Base-by-base conservation (phyloP, 2,797 vertebrate genomes). In the Xenops minutus region DNA sequence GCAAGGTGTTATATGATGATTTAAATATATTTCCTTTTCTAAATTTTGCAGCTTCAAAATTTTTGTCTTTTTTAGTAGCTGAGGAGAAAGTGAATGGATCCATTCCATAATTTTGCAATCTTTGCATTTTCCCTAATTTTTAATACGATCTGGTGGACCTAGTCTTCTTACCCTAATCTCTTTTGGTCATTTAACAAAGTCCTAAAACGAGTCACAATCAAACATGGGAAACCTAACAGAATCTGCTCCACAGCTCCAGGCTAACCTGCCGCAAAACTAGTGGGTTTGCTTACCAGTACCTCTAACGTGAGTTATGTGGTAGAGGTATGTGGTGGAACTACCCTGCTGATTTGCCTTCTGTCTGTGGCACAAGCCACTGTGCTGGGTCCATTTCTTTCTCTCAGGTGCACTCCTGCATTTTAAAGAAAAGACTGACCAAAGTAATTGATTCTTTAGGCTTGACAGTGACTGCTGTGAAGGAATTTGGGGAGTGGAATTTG, bases 401-500 rank as follows among this genome's bases (percentile, higher is more conserved):
- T 86, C 37, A 20, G 6, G 14, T 58, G 43, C n/a, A 5, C 32
- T 80, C 16, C 12, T 74, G 27, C 7, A 5, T 77, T 85, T 92
- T 69, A 49, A 39, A 21, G 62, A 48, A 77, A 62, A 69, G 51
- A 30, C 43, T 95, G 58, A 97, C 29, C 19, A 56, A 51, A 73
- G 34, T 89, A 27, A 74, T 95, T 92, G 52, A 49, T 92, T 87
- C 34, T 77, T 69, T 85, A 99, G 99, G 99, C 85, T 97, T 99
- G 96, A 99, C 99, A 0, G 99, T 99, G 43, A 98, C 99, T 51
- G 99, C 99, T 43, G 99, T 99, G 37, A 99, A 99, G 95, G 99
- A 99, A 85, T 99, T 98, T 24, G 99, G 99, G 10, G 99, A 99
- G 17, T 99, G 99, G 99, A 99, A 99, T 79, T 98, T 99, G 97